Evolutionary conservation across 2,113 vertebrate genomes (phyloP), one percentile per base, ranked within the genome.

Genomic region (Gulo gulo): DNA sequence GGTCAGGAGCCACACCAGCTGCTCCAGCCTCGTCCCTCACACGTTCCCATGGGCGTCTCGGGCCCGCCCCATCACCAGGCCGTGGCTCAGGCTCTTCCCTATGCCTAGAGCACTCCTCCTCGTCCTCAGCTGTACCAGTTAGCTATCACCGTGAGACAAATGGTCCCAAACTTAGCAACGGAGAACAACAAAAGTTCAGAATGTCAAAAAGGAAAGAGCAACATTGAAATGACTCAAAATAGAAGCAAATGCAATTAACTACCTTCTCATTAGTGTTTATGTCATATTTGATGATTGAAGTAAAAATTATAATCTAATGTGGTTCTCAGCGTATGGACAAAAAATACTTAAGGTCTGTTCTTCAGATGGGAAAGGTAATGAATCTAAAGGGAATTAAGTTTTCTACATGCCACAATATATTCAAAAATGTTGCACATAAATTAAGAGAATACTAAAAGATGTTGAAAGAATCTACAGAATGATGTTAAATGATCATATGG

Each of bases 31-130:
- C n/a, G 29, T 71, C 39, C 71, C 50, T 52, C 81, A 82, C 20
- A n/a, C n/a, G 7, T 69, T 52, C 42, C n/a, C 84, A 36, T 13
- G 8, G 15, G 87, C 2, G 29, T 52, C 57, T 39, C 81, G 67
- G 63, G 42, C 50, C 18, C 0, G 2, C 20, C 18, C 65, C 6
- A 0, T 21, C 5, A 1, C 1, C 45, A 39, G 50, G 18, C 5
- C 71, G 39, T 52, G 67, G 69, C 26, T 88, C 21, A 76, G 2
- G 39, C 21, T 91, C 52, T 50, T 76, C 50, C 10, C 6, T 13
- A 15, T 34, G 80, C 24, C 57, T n/a, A 4, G 42, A 45, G 34
- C 11, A 4, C 6, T 7, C 1, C 9, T 15, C 24, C 24, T 23
- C 29, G 7, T 39, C 8, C n/a, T 47, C 21, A n/a, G 55, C n/a